A percentile compares a stretch with the other conserved stretches of the same genome.
Conservation (phyloP, 2,888 invertebrate genomes). For the Hyposoter didymator region DNA sequence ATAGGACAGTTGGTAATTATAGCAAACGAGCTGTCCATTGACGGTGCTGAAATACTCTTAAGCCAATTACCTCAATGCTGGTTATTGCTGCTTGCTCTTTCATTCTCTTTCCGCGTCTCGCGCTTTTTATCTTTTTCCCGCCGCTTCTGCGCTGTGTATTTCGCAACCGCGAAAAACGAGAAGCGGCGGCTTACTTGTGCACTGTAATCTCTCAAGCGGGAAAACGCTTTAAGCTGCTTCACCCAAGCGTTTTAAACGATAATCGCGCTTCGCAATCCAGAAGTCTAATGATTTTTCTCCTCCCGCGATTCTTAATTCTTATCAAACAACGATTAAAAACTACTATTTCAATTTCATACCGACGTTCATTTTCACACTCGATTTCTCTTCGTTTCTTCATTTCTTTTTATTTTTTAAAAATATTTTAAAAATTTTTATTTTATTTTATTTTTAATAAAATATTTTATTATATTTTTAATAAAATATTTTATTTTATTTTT, state of each 20-base stretch:
- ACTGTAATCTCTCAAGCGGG: slow-evolving; percentile 59
- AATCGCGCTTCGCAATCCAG: slow-evolving; percentile 44
- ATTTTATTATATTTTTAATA: too few species aligned
- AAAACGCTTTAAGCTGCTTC: slow-evolving; percentile 59
- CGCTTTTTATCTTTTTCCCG: slow-evolving; percentile 1
- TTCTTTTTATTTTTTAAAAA: too few species aligned
- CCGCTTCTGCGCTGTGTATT: slow-evolving; percentile 35
- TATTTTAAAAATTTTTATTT: too few species aligned
- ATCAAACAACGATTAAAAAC: slow-evolving; percentile 6
- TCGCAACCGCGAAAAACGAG: slow-evolving; percentile 56
- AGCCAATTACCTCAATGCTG: slow-evolving; percentile 61
- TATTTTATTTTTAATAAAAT: too few species aligned
- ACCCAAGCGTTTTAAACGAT: slow-evolving; percentile 60
- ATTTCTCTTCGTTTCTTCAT: slow-evolving; percentile 12
- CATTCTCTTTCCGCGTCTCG: slow-evolving; percentile 37
- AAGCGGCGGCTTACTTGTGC: slow-evolving; percentile 18
- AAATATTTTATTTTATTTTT: too few species aligned
- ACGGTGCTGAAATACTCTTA: slow-evolving; percentile 64
- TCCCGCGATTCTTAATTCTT: slow-evolving; percentile 1
- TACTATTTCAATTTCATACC: background rate
- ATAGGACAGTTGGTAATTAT: slow-evolving; percentile 65
- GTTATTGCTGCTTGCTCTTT: slow-evolving; percentile 49
- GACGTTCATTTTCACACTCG: background rate
- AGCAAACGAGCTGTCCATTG: slow-evolving; percentile 67
- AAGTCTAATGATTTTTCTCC: slow-evolving; percentile 37